Evolutionary conservation across 1,140 invertebrate genomes (phyloP).

Genomic region (Aphelenchoides avenae): DNA sequence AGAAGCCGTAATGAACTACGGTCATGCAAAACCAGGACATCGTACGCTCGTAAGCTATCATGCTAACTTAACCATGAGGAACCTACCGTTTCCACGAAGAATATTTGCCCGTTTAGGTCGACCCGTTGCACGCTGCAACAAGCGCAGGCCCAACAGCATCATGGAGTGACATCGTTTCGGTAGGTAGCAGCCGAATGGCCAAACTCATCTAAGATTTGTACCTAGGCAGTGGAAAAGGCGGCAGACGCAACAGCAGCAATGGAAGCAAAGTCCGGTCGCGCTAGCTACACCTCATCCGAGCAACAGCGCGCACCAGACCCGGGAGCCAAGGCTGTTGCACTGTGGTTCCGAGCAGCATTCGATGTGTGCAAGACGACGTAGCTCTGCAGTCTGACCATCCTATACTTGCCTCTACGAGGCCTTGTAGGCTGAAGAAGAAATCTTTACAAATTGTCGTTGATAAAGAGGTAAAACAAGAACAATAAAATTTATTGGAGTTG

Average conservation of each 20-base stretch:
- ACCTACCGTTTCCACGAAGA: too few species aligned
- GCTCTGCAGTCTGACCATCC: too few species aligned
- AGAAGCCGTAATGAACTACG: slow-evolving; percentile 69
- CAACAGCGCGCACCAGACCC: slow-evolving; percentile 60
- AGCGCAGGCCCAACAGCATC: slow-evolving; percentile 7
- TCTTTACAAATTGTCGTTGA: too few species aligned
- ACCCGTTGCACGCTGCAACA: slow-evolving; percentile 41
- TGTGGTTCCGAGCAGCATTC: slow-evolving; percentile 60
- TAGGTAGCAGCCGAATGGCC: neutral
- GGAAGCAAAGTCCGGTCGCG: slow-evolving; percentile 37
- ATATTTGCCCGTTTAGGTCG: too few species aligned
- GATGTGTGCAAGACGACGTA: too few species aligned
- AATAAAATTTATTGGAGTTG: too few species aligned
- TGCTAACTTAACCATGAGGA: too few species aligned
- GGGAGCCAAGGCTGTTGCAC: slow-evolving; percentile 60
- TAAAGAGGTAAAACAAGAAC: too few species aligned
- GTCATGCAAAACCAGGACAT: slow-evolving; percentile 71
- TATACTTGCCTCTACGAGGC: too few species aligned
- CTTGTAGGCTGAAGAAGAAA: too few species aligned
- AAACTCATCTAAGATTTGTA: slow-evolving; percentile 6
- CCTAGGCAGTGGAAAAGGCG: slow-evolving; percentile 27
- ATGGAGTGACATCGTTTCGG: slow-evolving; percentile 22
- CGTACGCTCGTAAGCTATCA: slow-evolving; percentile 68
- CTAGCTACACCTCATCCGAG: slow-evolving; percentile 34
- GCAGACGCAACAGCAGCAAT: slow-evolving; percentile 35